These are phyloP conservation scores for Elegia similella DNA, from an alignment of 2,888 invertebrate species.

Conservation along the genomic window DNA sequence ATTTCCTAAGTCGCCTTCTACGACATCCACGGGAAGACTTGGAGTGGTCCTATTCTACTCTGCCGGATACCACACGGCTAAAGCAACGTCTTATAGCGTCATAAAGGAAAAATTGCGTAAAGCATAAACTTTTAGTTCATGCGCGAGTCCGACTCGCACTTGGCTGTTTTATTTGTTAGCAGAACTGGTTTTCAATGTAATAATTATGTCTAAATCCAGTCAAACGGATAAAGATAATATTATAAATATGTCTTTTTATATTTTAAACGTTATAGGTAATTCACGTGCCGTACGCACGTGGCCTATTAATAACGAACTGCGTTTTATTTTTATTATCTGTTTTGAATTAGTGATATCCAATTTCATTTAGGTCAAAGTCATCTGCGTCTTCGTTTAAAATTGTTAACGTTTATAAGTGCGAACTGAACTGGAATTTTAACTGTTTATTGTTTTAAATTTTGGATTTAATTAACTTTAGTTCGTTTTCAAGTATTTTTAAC, in stretches of 20 bases:
- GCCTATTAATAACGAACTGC: neutral
- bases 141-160: no score
- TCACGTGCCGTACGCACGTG: neutral
- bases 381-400: neutral
- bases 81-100: no score
- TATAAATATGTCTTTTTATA: neutral
- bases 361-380: constrained; percentile 7
- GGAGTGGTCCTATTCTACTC: no score
- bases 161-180: neutral
- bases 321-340: constrained; percentile 2
- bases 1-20: no score
- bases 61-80: no score
- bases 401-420: neutral
- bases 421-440: no score
- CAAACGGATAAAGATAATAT: neutral
- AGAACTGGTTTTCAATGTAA: neutral
- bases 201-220: neutral
- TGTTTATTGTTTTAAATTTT: neutral
- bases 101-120: no score
- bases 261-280: neutral
- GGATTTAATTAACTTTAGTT: neutral
- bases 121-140: no score
- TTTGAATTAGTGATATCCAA: neutral
- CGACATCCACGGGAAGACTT: no score
- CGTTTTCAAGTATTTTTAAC: no score